A percentile compares a stretch with the other conserved stretches of the same genome.
These are phyloP conservation scores for Minunthozetes semirufus DNA, from an alignment of 2,888 invertebrate genomes.

Conservation along the genomic window DNA sequence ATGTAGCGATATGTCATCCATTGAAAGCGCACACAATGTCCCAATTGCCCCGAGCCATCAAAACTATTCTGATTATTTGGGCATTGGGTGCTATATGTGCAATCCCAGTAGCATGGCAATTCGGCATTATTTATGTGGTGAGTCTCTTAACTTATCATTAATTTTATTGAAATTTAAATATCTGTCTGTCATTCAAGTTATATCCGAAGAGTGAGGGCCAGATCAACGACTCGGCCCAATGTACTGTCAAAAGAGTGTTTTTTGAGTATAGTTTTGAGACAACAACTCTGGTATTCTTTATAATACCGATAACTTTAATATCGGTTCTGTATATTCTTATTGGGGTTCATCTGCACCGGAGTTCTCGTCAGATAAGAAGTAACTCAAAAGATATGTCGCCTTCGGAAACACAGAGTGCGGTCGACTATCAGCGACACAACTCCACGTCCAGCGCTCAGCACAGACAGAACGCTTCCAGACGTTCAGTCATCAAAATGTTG, in stretches of 20 bases:
- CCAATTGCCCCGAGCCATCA: constrained; percentile 70
- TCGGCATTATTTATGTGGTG: constrained; percentile 57
- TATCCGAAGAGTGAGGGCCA: not conserved
- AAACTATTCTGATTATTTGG: constrained; percentile 74
- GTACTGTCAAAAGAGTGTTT: constrained; percentile 57
- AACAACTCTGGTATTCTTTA: constrained; percentile 70
- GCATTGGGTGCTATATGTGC: constrained; percentile 57
- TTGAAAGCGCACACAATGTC: constrained; percentile 75
- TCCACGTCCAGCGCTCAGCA: constrained; percentile 34
- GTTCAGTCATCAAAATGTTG: constrained; percentile 56
- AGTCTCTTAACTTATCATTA: not conserved
- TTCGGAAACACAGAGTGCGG: not conserved
- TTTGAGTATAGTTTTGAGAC: constrained; percentile 66
- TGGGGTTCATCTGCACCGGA: constrained; percentile 44
- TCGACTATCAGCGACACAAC: constrained; percentile 38
- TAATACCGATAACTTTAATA: constrained; percentile 78
- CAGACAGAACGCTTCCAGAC: constrained; percentile 37
- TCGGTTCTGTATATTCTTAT: constrained; percentile 62
- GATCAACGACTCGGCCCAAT: constrained; percentile 49
- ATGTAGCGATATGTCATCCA: constrained; percentile 78
- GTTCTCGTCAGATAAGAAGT: constrained; percentile 20
- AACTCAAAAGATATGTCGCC: not conserved
- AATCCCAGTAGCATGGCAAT: constrained; percentile 56
- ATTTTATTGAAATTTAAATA: not conserved
- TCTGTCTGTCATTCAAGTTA: not conserved